Evolutionary conservation across 2,113 vertebrate species (phyloP), one percentile per base, ranked within the genome.

Genomic region (Apistogramma diplotaenia): DNA sequence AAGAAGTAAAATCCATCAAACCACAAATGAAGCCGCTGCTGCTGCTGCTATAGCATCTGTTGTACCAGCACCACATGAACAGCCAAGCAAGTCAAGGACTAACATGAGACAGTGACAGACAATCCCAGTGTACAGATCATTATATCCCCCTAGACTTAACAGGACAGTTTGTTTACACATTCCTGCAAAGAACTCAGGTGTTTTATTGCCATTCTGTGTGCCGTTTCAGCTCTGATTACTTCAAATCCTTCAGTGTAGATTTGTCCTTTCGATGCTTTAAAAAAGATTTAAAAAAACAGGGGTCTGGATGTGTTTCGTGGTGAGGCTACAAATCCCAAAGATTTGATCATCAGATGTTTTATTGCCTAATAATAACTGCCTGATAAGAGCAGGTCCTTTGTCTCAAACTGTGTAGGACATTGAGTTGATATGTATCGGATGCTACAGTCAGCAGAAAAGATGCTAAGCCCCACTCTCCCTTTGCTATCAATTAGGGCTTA

Each of bases 401-500:
- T 82, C 51, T 84, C 21, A 55, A 57, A 37, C 70, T 3, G 76
- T 16, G 59, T 51, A 70, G 85, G 81, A 86, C 85, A 70, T 5
- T 7, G 59, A 65, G 61, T 31, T 71, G 88, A 86, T 83, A 79
- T 78, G 84, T 76, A 84, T 83, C 57, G 56, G 85, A 73, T 80
- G 73, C 82, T 85, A 60, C 51, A 74, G 87, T 93, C 93, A 90
- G 90, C 87, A 93, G 79, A 89, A 91, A 86, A 85, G 53, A 65
- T 57, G 79, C 74, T 84, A 87, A 91, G 86, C 77, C 85, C 84
- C 76, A 4, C 77, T 85, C 86, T 89, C 83, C 85, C 88, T 74
- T 76, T 82, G 88, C 89, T 84, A 89, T 93, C 87, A 85, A 92
- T 92, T 91, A 92, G 82, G 78, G 83, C 81, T 83, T 89, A 90